Base-by-base conservation (phyloP, 1,140 invertebrate species). In the Listronotus oregonensis region DNA sequence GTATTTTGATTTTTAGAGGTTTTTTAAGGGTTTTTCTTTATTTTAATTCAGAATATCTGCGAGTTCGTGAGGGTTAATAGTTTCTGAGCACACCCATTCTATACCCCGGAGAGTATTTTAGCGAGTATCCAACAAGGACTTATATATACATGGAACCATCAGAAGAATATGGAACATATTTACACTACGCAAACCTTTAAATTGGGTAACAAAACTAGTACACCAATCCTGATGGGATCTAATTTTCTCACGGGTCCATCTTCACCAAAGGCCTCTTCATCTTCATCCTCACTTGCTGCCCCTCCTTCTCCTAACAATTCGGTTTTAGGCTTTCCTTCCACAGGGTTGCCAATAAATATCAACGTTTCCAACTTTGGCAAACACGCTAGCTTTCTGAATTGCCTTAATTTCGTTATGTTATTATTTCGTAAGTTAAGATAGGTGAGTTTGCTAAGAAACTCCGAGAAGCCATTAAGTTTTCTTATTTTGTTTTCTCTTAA, bases 341-440 rank as follows among this genome's bases (percentile, higher is more conserved):
- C 49, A 11, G 64, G 62, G 11, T 72, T 83, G 17, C 80, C 81
- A 47, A 78, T 79, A 46, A 84, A 47, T 32, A 84, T 72, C 0
- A 85, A 61, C 2, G 78, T 80, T 57, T 83, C 78, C 31, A 85
- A 69, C 12, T 68, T 72, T 21, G 75, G 72, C 12, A 84, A 69
- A 46, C 80, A 77, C 67, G 74, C 69, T 46, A 85, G 70, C 65
- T 84, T 84, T 64, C 81, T 81, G 2, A 84, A 75, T 75, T 85
- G 80, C 61, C 74, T 79, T 44, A 83, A 69, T 15, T 81, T 80
- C 7, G 68, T 69, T 6, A 85, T 80, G 68, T 78, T 81, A 55
- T 83, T 84, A 32, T 80, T 80, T 21, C 84, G 67, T 60, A 85
- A 62, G 76, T 85, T 85, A 5, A 85, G 42, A 65, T 85, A 85